phyloP scores from a whole-genome alignment of 2,113 vertebrate genomes.

The Mormyrus lacerda region DNA sequence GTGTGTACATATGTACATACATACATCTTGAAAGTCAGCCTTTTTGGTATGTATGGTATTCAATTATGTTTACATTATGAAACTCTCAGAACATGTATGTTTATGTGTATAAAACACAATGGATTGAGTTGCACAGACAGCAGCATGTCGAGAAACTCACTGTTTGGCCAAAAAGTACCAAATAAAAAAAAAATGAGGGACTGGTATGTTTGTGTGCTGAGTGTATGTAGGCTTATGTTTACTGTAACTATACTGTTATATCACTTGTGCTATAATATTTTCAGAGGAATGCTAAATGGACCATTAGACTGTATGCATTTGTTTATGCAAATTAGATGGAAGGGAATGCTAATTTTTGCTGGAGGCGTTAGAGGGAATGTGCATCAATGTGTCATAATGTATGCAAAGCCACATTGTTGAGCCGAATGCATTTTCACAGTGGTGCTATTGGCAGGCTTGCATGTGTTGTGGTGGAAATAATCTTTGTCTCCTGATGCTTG shows the following conservation, averaged over 20 bases:
- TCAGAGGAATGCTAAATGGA: not conserved
- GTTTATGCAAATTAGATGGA: constrained; percentile 1
- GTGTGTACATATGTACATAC: not conserved
- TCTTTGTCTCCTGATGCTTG: not conserved
- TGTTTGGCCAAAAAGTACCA: not conserved
- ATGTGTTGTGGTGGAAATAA: not conserved
- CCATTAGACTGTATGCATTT: not conserved
- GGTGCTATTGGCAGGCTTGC: not conserved
- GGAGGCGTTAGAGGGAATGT: not conserved
- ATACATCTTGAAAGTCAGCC: not conserved
- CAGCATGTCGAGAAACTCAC: not conserved
- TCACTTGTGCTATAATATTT: not conserved
- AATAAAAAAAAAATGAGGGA: not conserved
- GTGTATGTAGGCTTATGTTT: not conserved
- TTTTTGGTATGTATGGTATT: too few relatives aligned
- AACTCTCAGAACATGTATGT: not conserved
- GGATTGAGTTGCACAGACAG: not conserved
- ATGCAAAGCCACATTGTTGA: not conserved
- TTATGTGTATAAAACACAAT: not conserved
- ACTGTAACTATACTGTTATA: not conserved
- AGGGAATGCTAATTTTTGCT: not conserved
- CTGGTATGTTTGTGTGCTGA: not conserved
- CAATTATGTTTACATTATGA: not conserved
- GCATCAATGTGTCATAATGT: not conserved
- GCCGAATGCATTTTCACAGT: constrained; percentile 4